Evolutionary conservation across 2,113 vertebrate species (phyloP).

Genomic region (Myiopsitta monachus): DNA sequence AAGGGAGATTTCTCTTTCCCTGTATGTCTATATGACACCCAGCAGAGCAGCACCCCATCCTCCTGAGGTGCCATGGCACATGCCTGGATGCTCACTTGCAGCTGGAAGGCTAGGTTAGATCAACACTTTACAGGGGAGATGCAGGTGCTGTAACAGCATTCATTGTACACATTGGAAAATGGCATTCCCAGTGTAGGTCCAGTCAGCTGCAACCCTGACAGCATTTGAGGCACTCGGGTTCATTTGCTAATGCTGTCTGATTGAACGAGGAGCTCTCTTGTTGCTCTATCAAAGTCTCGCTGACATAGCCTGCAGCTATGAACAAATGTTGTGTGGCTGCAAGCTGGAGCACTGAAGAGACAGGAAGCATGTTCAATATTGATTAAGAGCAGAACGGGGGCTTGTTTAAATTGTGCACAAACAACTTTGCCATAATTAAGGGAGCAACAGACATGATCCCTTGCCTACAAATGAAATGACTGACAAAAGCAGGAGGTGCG

Average conservation of each 20-base stretch:
- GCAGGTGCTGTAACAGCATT: neutral
- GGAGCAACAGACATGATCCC: neutral
- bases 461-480: constrained; percentile 15
- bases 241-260: neutral
- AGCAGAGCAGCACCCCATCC: neutral
- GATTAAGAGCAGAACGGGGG: constrained; percentile 34
- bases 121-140: neutral
- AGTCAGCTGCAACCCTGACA: neutral
- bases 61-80: fast-evolving
- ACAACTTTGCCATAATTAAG: constrained; percentile 54
- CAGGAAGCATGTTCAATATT: constrained; percentile 42
- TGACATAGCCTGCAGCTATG: constrained; percentile 62
- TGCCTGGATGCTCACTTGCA: neutral
- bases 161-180: neutral
- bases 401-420: constrained; percentile 31
- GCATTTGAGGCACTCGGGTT: fast-evolving
- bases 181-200: neutral
- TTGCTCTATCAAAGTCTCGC: constrained; percentile 43
- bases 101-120: neutral
- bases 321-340: constrained; percentile 60
- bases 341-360: constrained; percentile 30
- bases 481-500: neutral
- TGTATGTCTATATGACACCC: fast-evolving
- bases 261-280: neutral
- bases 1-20: neutral